phyloP scores from a whole-genome alignment of 2,888 invertebrate genomes.

The Phanerotoma sp. region DNA sequence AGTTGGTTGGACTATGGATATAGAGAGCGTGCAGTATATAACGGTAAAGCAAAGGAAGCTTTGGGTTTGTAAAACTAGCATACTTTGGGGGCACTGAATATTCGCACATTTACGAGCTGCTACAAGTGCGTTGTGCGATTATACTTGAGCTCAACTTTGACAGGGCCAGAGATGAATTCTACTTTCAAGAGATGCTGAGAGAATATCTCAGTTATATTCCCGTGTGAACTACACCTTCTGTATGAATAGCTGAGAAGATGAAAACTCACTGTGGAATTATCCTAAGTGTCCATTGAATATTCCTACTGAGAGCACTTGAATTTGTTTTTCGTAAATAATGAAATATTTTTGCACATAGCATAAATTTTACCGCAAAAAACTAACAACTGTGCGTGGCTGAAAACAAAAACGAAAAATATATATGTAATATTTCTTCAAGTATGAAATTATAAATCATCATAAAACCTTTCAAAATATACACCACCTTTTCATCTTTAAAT shows the following conservation, averaged over 20 bases:
- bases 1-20: conserved; percentile 20
- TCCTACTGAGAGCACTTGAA: conserved; percentile 9
- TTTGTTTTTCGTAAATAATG: conserved; percentile 18
- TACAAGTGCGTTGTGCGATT: background rate
- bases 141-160: conserved; percentile 11
- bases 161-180: conserved; percentile 5
- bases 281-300: conserved; percentile 10
- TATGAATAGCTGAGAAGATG: background rate
- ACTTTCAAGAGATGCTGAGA: background rate
- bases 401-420: background rate
- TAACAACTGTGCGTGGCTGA: background rate
- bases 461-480: conserved; percentile 1
- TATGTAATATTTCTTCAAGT: background rate
- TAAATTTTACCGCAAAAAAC: conserved; percentile 14
- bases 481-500: background rate
- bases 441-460: background rate
- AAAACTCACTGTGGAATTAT: conserved; percentile 13
- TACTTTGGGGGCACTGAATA: conserved; percentile 4
- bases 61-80: conserved; percentile 14
- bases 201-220: conserved; percentile 7
- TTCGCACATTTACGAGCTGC: conserved; percentile 5
- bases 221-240: conserved; percentile 11
- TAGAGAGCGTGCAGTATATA: conserved; percentile 15
- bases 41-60: conserved; percentile 16
- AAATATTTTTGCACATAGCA: conserved; percentile 15